Percentiles rank a stretch among this genome's conserved stretches.
Conservation (phyloP, 2,797 vertebrate species). For the Acridotheres tristis region DNA sequence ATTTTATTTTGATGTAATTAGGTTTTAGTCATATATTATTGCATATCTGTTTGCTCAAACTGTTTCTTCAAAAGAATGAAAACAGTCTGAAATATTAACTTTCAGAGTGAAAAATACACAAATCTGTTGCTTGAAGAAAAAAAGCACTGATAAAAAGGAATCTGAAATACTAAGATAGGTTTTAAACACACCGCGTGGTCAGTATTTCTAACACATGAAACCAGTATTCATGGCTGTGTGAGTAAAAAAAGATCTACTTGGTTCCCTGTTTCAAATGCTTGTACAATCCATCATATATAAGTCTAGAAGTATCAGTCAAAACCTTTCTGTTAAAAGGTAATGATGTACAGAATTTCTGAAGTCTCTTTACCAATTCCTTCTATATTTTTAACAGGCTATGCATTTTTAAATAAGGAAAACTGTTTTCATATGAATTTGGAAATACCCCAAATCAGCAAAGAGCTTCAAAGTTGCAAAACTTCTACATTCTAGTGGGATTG, state of each 20-base stretch:
- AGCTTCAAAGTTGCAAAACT: neutral
- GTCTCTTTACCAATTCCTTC: neutral
- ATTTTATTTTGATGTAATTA: neutral
- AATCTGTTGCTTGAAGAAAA: neutral
- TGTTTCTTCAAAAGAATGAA: neutral
- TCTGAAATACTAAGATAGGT: neutral
- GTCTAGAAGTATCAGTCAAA: neutral
- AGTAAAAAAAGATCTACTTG: neutral
- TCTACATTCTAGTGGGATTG: neutral
- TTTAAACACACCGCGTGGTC: neutral
- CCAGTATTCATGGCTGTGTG: neutral
- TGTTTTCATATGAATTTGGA: neutral
- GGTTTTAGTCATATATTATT: neutral
- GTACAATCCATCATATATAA: neutral
- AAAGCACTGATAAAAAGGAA: neutral
- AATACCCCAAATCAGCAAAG: neutral
- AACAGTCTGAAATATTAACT: neutral
- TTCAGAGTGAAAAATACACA: neutral
- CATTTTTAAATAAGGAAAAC: neutral
- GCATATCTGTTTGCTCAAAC: neutral
- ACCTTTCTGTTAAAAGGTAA: neutral
- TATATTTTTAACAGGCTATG: neutral
- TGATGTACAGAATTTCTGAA: neutral
- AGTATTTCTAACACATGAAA: neutral
- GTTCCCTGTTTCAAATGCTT: neutral